A percentile compares a stretch with the other conserved stretches of the same genome.
phyloP scores from a whole-genome alignment of 2,888 invertebrate species.

The Pristionchus entomophagus region DNA sequence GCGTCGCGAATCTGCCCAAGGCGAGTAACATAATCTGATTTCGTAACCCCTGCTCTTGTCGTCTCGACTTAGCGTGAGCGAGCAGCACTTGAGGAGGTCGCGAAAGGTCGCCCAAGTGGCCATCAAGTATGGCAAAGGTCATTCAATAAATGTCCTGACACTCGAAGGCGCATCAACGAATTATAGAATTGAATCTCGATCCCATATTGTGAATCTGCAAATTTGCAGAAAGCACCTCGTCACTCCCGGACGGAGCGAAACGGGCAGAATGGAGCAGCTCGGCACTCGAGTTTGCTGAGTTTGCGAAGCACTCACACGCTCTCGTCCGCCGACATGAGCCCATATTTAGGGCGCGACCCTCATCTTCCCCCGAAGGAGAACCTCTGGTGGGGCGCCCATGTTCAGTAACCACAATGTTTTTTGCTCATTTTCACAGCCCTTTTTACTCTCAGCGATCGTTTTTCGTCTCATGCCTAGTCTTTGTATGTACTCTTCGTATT shows the following conservation, averaged over 20 bases:
- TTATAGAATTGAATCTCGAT: too few relatives aligned
- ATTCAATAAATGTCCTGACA: not conserved
- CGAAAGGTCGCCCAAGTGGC: not conserved
- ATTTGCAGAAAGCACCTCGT: not conserved
- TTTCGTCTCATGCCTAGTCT: not conserved
- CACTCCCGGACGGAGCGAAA: not conserved
- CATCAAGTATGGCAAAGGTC: too few relatives aligned
- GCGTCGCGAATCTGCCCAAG: constrained; percentile 22
- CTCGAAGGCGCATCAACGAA: not conserved
- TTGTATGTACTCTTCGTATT: not conserved
- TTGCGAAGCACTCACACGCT: not conserved
- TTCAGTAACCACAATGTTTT: not conserved
- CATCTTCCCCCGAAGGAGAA: constrained; percentile 41
- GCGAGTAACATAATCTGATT: constrained; percentile 17
- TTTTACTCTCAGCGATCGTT: not conserved
- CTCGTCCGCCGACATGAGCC: constrained; percentile 27
- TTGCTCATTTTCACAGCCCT: not conserved
- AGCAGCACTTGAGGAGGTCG: not conserved
- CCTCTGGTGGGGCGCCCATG: constrained; percentile 47
- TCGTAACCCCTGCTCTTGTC: not conserved
- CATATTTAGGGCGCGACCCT: constrained; percentile 25
- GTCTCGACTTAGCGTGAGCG: not conserved
- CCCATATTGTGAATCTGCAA: too few relatives aligned
- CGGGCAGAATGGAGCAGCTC: not conserved
- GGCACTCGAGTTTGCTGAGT: constrained; percentile 21